A percentile compares a stretch with the other conserved stretches of the same genome.
phyloP scores from a whole-genome alignment of 1,140 invertebrate species.

The Camponotus pennsylvanicus region DNA sequence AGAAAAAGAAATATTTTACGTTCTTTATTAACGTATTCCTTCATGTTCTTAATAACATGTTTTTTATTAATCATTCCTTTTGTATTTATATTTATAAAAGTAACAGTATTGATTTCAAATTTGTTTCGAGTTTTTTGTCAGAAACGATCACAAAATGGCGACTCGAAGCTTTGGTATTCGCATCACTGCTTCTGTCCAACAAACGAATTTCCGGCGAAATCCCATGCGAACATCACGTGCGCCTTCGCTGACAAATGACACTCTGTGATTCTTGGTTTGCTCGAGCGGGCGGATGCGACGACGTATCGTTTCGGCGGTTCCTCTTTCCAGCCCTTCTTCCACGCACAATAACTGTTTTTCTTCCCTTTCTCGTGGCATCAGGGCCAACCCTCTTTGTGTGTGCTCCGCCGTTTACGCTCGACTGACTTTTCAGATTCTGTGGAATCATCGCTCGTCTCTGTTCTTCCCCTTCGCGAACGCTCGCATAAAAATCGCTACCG shows the following conservation, averaged over 20 bases:
- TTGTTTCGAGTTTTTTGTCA: background rate
- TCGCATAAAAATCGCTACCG: conserved; percentile 80
- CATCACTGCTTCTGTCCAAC: conserved; percentile 66
- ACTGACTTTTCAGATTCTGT: conserved; percentile 83
- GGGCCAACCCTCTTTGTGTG: conserved; percentile 56
- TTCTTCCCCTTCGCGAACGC: conserved; percentile 39
- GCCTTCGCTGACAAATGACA: conserved; percentile 79
- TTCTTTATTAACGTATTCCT: background rate
- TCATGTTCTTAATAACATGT: background rate
- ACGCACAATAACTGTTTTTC: conserved; percentile 64
- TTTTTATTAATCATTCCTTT: background rate
- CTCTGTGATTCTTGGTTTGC: conserved; percentile 77
- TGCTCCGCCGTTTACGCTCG: conserved; percentile 73
- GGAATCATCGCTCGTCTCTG: conserved; percentile 76
- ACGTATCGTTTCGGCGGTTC: conserved; percentile 68
- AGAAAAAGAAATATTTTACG: conserved; percentile 4
- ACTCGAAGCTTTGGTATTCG: conserved; percentile 3
- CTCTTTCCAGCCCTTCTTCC: conserved; percentile 38
- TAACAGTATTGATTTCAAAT: background rate
- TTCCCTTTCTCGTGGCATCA: conserved; percentile 51
- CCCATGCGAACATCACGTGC: conserved; percentile 63
- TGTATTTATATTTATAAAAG: background rate
- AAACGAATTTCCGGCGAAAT: conserved; percentile 78
- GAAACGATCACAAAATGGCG: conserved; percentile 12
- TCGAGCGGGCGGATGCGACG: conserved; percentile 77